Conservation (phyloP, 2,113 vertebrate species). For the Phasianus colchicus region DNA sequence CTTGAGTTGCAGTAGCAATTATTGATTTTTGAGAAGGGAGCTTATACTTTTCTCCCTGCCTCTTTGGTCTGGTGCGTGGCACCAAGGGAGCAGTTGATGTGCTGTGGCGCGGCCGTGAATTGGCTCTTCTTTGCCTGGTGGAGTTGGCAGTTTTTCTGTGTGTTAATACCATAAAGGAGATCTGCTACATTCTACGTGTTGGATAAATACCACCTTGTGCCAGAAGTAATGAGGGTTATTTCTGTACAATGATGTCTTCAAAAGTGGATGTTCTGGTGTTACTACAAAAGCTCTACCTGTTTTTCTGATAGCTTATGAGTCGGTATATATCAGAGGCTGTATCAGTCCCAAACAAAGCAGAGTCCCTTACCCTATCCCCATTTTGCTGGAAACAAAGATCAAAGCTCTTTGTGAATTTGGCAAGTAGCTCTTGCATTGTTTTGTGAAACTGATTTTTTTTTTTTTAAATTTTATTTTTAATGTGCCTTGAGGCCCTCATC, state of each 20-base stretch:
- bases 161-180: not conserved
- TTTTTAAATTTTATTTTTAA: not conserved
- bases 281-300: not conserved
- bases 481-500: not conserved
- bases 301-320: not conserved
- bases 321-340: not conserved
- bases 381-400: not conserved
- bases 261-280: not conserved
- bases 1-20: not conserved
- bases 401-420: not conserved
- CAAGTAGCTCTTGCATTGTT: not conserved
- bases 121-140: not conserved
- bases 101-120: not conserved
- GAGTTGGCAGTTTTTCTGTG: not conserved
- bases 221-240: not conserved
- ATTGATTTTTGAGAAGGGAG: not conserved
- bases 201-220: not conserved
- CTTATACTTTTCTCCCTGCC: not conserved
- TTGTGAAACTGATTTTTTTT: not conserved
- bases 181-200: not conserved
- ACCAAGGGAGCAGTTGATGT: not conserved
- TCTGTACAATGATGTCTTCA: not conserved
- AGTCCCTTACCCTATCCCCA: not conserved
- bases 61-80: not conserved
- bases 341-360: not conserved